Evolutionary conservation across 1,140 invertebrate species (phyloP).

Genomic region (Tetragnatha versicolor): DNA sequence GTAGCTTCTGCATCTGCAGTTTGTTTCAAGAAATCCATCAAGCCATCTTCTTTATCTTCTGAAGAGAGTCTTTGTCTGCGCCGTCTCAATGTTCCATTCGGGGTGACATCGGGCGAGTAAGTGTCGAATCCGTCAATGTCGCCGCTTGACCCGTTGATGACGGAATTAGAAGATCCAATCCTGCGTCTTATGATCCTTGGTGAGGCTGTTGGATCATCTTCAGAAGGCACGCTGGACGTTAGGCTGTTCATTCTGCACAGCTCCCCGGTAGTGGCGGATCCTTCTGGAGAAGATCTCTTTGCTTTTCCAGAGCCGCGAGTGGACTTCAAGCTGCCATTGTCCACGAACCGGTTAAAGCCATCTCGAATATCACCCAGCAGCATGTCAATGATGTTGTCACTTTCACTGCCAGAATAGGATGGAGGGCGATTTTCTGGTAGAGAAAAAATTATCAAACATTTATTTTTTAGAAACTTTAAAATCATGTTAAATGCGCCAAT

Average conservation of each 20-base stretch:
- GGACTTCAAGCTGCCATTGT: conserved; percentile 17
- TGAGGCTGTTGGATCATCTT: conserved; percentile 63
- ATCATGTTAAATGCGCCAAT: too few relatives aligned
- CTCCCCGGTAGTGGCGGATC: conserved; percentile 6
- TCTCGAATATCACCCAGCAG: conserved; percentile 75
- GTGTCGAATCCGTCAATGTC: conserved; percentile 67
- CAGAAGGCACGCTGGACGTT: conserved; percentile 69
- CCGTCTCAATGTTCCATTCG: conserved; percentile 83
- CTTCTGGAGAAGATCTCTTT: conserved; percentile 14
- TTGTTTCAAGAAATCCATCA: conserved; percentile 82
- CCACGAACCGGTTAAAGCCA: conserved; percentile 65
- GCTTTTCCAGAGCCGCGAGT: neutral
- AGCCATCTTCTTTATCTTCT: conserved; percentile 79
- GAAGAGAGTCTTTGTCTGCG: conserved; percentile 80
- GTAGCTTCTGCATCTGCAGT: conserved; percentile 75
- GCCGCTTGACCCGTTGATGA: conserved; percentile 53
- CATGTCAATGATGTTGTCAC: conserved; percentile 76
- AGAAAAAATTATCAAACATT: conserved; percentile 2
- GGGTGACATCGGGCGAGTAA: conserved; percentile 76
- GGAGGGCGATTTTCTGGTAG: conserved; percentile 43
- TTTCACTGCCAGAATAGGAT: conserved; percentile 59
- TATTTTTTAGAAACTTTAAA: neutral
- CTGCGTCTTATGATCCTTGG: conserved; percentile 69
- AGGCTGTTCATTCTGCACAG: conserved; percentile 57
- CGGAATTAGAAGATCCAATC: conserved; percentile 58